Evolutionary conservation across 2,888 invertebrate genomes (phyloP).

Genomic region (Platynereis dumerilii): DNA sequence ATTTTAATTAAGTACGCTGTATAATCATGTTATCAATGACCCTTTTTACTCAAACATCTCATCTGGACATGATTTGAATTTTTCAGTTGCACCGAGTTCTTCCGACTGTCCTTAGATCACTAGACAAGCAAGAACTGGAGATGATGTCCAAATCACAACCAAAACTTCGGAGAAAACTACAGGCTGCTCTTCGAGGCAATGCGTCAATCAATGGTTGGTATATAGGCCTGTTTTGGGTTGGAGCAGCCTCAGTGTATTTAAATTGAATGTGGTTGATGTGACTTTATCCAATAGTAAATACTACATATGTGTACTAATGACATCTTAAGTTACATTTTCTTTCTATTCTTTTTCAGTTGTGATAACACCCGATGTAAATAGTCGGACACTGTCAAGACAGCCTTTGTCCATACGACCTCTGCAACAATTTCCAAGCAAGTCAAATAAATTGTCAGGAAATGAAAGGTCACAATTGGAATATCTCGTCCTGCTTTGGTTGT

Average conservation of each 20-base stretch:
- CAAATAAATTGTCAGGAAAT: slow-evolving; percentile 38
- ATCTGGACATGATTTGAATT: no score
- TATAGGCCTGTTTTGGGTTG: no score
- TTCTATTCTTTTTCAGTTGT: slow-evolving; percentile 12
- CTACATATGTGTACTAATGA: no score
- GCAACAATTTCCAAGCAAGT: slow-evolving; percentile 32
- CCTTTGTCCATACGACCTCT: slow-evolving; percentile 32
- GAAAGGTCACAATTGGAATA: slow-evolving; percentile 52
- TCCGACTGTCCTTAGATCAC: not conserved
- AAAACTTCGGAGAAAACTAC: no score
- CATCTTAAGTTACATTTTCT: not conserved
- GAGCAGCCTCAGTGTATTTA: no score
- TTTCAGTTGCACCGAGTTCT: not conserved
- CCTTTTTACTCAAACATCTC: no score
- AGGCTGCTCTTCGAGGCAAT: no score
- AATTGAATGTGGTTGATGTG: no score
- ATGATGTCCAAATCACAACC: slow-evolving; percentile 38
- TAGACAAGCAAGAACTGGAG: not conserved
- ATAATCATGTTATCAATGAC: no score
- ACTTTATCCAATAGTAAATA: no score
- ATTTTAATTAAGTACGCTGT: no score
- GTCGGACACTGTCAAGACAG: not conserved
- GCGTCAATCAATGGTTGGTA: no score
- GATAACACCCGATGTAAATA: not conserved
- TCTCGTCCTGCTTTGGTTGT: slow-evolving; percentile 46